Percentiles rank a stretch among this genome's conserved stretches.
These are phyloP conservation scores for Diadema setosum DNA, from an alignment of 35 echinoderm and acorn worm genomes.

Conservation along the genomic window DNA sequence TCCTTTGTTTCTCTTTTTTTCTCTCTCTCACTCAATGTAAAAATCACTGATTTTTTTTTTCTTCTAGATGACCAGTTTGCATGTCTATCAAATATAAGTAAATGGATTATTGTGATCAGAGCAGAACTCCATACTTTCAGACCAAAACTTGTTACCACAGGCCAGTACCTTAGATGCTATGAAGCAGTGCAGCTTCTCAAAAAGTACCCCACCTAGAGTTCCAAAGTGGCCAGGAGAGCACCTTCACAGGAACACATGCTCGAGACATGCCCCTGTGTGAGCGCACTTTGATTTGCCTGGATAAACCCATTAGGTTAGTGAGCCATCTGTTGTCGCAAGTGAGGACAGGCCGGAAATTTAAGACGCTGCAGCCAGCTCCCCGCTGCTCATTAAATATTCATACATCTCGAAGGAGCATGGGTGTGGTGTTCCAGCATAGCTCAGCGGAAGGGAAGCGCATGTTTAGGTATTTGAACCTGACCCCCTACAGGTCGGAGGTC, in stretches of 20 bases:
- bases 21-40: too few relatives aligned
- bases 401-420: background rate
- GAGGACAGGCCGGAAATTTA: too few relatives aligned
- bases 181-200: too few relatives aligned
- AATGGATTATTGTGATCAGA: too few relatives aligned
- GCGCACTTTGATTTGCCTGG: background rate
- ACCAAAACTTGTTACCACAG: too few relatives aligned
- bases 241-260: background rate
- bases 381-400: background rate
- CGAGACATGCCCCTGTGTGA: background rate
- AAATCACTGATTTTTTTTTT: too few relatives aligned
- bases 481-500: background rate
- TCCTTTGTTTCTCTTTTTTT: too few relatives aligned
- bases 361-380: background rate
- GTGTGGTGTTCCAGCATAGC: background rate
- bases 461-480: conserved; percentile 2
- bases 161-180: too few relatives aligned
- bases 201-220: background rate
- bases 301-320: background rate
- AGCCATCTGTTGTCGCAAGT: background rate
- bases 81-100: too few relatives aligned
- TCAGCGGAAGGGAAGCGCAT: background rate
- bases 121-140: too few relatives aligned
- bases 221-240: background rate
- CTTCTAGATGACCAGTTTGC: too few relatives aligned